These are phyloP conservation scores for Unio pictorum DNA, from an alignment of 2,888 invertebrate genomes.

Conservation along the genomic window DNA sequence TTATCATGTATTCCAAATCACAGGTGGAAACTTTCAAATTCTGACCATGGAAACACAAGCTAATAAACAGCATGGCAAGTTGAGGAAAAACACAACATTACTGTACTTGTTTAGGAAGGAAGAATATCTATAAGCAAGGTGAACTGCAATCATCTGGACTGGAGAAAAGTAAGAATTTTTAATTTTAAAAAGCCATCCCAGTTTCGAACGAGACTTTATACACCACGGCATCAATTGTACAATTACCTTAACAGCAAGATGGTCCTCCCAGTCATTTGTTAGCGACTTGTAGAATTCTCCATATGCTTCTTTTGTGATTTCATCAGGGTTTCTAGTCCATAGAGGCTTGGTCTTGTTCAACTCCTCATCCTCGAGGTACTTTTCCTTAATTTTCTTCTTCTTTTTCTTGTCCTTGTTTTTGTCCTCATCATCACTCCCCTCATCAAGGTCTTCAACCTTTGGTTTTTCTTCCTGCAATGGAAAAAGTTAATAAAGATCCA, in stretches of 20 bases:
- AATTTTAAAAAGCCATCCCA: too few species aligned
- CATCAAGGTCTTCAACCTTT: slow-evolving; percentile 79
- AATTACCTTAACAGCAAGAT: slow-evolving; percentile 87
- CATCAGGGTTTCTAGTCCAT: slow-evolving; percentile 97
- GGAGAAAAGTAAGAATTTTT: too few species aligned
- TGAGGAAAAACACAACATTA: too few species aligned
- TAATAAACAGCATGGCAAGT: too few species aligned
- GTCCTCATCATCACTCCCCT: slow-evolving; percentile 78
- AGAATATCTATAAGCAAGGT: too few species aligned
- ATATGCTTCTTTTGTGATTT: slow-evolving; percentile 96
- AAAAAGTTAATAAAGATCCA: background rate
- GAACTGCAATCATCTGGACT: too few species aligned
- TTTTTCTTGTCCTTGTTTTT: slow-evolving; percentile 85
- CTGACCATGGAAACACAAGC: too few species aligned
- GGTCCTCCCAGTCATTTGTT: slow-evolving; percentile 98
- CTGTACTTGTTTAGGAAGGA: too few species aligned
- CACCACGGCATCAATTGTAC: background rate
- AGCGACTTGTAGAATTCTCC: slow-evolving; percentile 98
- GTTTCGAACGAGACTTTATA: background rate
- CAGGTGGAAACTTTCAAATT: too few species aligned
- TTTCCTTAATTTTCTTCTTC: slow-evolving; percentile 97
- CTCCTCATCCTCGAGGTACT: slow-evolving; percentile 98
- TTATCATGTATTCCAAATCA: too few species aligned
- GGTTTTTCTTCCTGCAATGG: slow-evolving; percentile 76
- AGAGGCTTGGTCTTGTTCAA: slow-evolving; percentile 98